Base-by-base conservation (phyloP, 2,888 invertebrate genomes). In the Tinea semifulvella region DNA sequence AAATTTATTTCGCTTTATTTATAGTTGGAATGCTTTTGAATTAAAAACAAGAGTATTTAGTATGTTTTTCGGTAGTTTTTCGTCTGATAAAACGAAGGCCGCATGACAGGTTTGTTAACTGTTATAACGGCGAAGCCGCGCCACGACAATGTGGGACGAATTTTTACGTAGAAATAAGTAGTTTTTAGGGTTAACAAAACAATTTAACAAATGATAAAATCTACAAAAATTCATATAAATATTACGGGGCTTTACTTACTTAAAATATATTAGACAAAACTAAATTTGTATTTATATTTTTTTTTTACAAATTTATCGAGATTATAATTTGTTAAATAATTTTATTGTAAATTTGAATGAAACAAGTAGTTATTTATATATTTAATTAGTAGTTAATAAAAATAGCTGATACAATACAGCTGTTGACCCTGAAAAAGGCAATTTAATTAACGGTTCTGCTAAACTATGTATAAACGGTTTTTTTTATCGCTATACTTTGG, bases 41-140 rank as follows among this genome's bases (percentile, higher is more conserved):
- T 28, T 28, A n/a, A 28, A 28, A n/a, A 18, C 16, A 36, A 36
- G 16, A 14, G 36, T 36, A 18, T 18, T 36, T 36, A 2, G 18
- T 22, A 20, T 2, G 22, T 14, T 40, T 40, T 60, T 62, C 57
- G 54, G 57, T 68, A 22, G 22, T 7, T 3, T 75, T 76, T 74
- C 65, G 73, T 68, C 63, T 64, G 69, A 69, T 68, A 67, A 61
- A 59, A 52, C 62, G 71, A 70, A 74, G 72, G 76, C 68, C 74
- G 68, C 51, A 52, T 54, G 68, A 72, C 74, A 69, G 76, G 77
- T 76, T 66, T 66, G 50, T 76, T 75, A 75, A 77, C 75, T 76
- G 75, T 75, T 77, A 69, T 74, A 79, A 77, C 77, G 77, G 72
- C 55, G 50, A 49, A 44, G 45, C 47, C 42, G 22, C 19, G 25